Percentiles rank a stretch among this genome's conserved stretches.
These are phyloP conservation scores for Cisticola juncidis DNA, from an alignment of 2,113 vertebrate species.

Conservation along the genomic window DNA sequence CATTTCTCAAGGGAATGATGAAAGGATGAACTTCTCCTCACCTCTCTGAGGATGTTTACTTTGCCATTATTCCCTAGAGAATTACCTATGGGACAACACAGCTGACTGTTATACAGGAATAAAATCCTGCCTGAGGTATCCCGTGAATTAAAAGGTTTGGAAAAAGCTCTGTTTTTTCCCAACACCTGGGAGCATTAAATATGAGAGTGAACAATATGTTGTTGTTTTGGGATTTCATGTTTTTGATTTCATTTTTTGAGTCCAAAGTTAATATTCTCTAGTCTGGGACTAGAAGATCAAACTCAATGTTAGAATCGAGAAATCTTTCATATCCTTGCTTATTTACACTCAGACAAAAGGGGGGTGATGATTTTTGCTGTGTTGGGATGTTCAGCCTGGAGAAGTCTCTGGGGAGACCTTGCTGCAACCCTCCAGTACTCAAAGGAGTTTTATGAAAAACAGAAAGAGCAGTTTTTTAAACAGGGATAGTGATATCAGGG, in stretches of 20 bases:
- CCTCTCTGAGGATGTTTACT: not conserved
- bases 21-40: not conserved
- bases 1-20: not conserved
- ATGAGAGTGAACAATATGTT: not conserved
- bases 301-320: fast-evolving
- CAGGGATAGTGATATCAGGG: not conserved
- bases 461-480: not conserved
- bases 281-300: not conserved
- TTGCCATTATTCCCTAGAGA: not conserved
- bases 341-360: not conserved
- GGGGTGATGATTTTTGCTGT: not conserved
- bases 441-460: not conserved
- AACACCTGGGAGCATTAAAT: not conserved
- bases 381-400: not conserved
- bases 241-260: fast-evolving
- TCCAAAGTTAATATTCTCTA: not conserved
- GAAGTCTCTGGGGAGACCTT: not conserved
- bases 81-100: not conserved
- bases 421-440: fast-evolving
- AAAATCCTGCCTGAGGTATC: not conserved
- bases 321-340: not conserved
- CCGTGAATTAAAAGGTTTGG: not conserved
- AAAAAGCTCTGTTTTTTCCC: not conserved
- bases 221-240: not conserved
- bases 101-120: not conserved